Evolutionary conservation across 2,113 vertebrate species (phyloP).

Genomic region (Hystrix cristata): DNA sequence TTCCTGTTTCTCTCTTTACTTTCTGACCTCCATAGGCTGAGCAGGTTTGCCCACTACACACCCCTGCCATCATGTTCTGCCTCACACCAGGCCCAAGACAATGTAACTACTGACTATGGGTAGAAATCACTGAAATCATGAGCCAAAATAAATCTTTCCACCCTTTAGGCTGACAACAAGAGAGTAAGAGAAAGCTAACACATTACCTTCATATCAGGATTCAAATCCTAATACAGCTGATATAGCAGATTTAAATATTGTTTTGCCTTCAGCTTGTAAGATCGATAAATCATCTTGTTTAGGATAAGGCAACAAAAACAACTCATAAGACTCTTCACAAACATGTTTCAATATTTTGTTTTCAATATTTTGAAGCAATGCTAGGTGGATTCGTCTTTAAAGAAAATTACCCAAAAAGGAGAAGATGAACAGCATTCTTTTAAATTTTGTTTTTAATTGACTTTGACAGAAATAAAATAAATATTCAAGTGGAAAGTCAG

Average conservation of each 20-base stretch:
- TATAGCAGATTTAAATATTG: background rate
- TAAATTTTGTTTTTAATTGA: constrained; percentile 65
- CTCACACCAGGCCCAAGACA: background rate
- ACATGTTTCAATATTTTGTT: constrained; percentile 35
- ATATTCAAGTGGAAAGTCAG: constrained; percentile 45
- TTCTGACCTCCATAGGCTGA: background rate
- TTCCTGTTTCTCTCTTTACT: background rate
- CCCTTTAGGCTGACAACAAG: background rate
- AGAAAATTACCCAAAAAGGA: constrained; percentile 37
- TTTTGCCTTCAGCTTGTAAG: background rate
- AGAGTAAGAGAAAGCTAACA: background rate
- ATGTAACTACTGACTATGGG: background rate
- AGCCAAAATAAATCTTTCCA: background rate
- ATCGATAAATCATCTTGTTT: background rate
- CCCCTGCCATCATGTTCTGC: background rate
- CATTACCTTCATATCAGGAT: background rate
- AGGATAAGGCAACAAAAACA: constrained; percentile 26
- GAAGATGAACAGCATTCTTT: background rate
- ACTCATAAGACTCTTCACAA: constrained; percentile 35
- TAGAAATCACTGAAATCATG: background rate
- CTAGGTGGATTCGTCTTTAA: background rate
- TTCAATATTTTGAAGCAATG: constrained; percentile 43
- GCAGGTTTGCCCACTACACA: background rate
- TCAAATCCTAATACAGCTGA: background rate
- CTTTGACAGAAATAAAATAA: constrained; percentile 67